Evolutionary conservation across 2,113 vertebrate genomes (phyloP), one percentile per base, ranked within the genome.

Genomic region (Triplophysa siluroides): DNA sequence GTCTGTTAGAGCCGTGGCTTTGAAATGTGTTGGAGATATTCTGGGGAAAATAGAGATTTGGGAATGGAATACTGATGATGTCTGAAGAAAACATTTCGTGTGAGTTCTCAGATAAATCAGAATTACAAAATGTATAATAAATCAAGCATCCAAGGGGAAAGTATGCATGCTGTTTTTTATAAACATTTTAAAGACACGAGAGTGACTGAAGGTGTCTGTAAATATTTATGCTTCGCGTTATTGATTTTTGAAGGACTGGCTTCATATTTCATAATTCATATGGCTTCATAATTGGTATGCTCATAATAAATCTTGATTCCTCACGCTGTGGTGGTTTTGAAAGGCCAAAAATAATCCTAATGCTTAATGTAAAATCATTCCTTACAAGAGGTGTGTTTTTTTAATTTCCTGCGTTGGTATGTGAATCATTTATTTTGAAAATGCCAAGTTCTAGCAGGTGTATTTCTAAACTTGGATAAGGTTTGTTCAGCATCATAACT

Each of bases 51-150:
- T 9, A 45, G 7, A 21, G 18, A 24, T 47, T 61, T 8, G 8
- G 45, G 8, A 16, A 18, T 65, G 47, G 67, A 72, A 73, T 60
- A 65, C 66, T 78, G 66, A 78, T 82, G 5, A n/a, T 1, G 19
- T 56, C 29, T 8, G n/a, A 4, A 24, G 54, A 58, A 43, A 74
- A 66, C 26, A 24, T 56, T n/a, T 14, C 54, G 29, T 21, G 33
- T 29, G 12, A 54, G 24, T 56, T 56, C 69, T 56, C 33, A 54
- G 18, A 71, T 54, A 18, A 72, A 38, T 72, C 23, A 18, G 23
- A 70, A 26, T 14, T 70, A 23, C 16, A 26, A 26, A 50, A 50
- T 5, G 12, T 50, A n/a, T 33, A 19, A 26, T 16, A 16, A 16
- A 52, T 18, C 2, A 52, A 4, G 2, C 50, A 52, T 16, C 4